These are phyloP conservation scores for Salvator merianae DNA, from an alignment of 2,113 vertebrate genomes.

Conservation along the genomic window DNA sequence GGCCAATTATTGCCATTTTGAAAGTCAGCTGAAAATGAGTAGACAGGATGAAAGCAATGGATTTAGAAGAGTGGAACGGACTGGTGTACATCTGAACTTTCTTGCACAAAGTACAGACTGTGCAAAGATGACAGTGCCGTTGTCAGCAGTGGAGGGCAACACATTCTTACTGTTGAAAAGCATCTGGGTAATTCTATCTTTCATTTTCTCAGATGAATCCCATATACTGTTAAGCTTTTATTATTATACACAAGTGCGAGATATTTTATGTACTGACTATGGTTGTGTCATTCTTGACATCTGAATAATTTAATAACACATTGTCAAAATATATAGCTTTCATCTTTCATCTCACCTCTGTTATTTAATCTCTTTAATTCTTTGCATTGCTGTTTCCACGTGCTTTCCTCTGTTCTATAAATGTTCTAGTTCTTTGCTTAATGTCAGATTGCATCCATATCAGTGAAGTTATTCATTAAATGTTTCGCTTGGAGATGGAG, in stretches of 20 bases:
- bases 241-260: slow-evolving; percentile 31
- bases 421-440: slow-evolving; percentile 1
- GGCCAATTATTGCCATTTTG: slow-evolving; percentile 1
- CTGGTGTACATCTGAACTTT: neutral
- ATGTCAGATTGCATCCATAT: neutral
- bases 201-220: slow-evolving; percentile 13
- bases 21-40: neutral
- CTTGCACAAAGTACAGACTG: slow-evolving; percentile 12
- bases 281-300: neutral
- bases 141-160: neutral
- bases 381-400: neutral
- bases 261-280: neutral
- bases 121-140: slow-evolving; percentile 29
- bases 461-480: slow-evolving; percentile 30
- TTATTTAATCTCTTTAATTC: slow-evolving; percentile 14
- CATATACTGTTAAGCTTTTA: slow-evolving; percentile 8
- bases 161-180: slow-evolving; percentile 49
- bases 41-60: neutral
- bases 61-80: slow-evolving; percentile 30
- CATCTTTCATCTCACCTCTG: slow-evolving; percentile 36
- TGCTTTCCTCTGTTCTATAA: neutral
- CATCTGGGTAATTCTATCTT: slow-evolving; percentile 16
- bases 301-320: neutral
- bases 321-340: slow-evolving; percentile 27
- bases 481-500: neutral